Base-by-base conservation (phyloP, 2,888 invertebrate genomes). In the Anagyrus pseudococci region DNA sequence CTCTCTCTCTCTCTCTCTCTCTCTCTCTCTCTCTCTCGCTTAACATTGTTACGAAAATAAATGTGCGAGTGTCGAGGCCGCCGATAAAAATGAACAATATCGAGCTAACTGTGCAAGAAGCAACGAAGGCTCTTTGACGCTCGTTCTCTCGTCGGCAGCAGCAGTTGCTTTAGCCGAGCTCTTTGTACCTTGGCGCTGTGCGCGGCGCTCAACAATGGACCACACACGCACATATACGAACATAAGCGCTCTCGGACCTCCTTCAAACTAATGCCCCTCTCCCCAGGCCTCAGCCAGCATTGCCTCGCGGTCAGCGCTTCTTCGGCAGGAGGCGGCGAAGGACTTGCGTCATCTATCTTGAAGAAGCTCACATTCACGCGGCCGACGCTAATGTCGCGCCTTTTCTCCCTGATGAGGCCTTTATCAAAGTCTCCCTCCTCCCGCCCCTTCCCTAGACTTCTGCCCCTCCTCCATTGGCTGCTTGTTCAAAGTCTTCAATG, bases 271-370 rank as follows among this genome's bases (percentile, higher is more conserved):
- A 67, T 65, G 44, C 52, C 52, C 52, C 41, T 58, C 33, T 29
- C 17, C 40, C 41, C 20, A 29, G 7, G 61, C 19, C 56, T 33
- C 17, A 23, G 54, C 25, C 4, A 10, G 54, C 29, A 20, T 26
- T 15, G 33, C n/a, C 4, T 44, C 26, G 15, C 40, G 7, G 7
- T 50, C 23, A 48, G 25, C 49, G 23, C 20, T 50, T 50, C n/a
- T 48, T 26, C 17, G 0, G 17, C 23, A 19, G 25, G 26, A 20
- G 26, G 52, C 13, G 20, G 13, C 25, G 40, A 65, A 68, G 71
- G 70, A 67, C 69, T 72, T 64, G 66, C 72, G 71, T 73, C 77
- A 75, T 79, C 74, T 73, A 75, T 78, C 77, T 75, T 75, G 68
- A 71, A 71, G 70, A 69, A 70, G 65, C 70, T 75, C 71, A 70